These are phyloP conservation scores for Cephonodes hylas DNA, from an alignment of 2,888 invertebrate species.

Conservation along the genomic window DNA sequence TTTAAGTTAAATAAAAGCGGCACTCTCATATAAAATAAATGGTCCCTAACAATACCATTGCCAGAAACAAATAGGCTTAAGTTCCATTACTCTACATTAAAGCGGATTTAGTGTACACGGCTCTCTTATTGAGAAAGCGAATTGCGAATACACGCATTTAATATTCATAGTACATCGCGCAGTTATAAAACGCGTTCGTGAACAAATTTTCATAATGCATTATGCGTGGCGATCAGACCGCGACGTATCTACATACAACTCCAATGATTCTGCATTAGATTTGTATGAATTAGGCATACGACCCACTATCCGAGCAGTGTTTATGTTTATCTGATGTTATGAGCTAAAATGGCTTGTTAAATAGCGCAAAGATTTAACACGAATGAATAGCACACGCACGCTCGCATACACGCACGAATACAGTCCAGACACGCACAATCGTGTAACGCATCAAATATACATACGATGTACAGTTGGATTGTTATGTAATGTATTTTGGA, in stretches of 20 bases:
- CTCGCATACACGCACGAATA: neutral
- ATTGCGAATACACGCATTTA: slow-evolving; percentile 25
- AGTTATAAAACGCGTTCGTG: slow-evolving; percentile 16
- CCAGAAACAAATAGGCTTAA: neutral
- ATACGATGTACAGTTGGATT: neutral
- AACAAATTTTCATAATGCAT: neutral
- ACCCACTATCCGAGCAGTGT: neutral
- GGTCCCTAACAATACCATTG: neutral
- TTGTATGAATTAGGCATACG: neutral
- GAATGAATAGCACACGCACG: neutral
- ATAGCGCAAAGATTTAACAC: neutral
- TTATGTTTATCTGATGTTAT: neutral
- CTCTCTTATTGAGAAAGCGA: slow-evolving; percentile 29
- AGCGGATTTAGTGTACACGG: neutral
- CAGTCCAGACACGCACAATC: neutral
- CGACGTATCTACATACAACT: neutral
- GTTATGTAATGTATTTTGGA: neutral
- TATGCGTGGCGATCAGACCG: neutral
- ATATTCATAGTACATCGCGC: slow-evolving; percentile 28
- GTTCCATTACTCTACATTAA: neutral
- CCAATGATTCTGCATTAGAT: neutral
- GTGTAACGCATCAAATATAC: neutral
- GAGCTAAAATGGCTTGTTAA: neutral
- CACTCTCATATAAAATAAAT: neutral
- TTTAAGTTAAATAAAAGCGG: too few species aligned